Evolutionary conservation across 2,113 vertebrate genomes (phyloP).

Genomic region (Calonectris borealis): DNA sequence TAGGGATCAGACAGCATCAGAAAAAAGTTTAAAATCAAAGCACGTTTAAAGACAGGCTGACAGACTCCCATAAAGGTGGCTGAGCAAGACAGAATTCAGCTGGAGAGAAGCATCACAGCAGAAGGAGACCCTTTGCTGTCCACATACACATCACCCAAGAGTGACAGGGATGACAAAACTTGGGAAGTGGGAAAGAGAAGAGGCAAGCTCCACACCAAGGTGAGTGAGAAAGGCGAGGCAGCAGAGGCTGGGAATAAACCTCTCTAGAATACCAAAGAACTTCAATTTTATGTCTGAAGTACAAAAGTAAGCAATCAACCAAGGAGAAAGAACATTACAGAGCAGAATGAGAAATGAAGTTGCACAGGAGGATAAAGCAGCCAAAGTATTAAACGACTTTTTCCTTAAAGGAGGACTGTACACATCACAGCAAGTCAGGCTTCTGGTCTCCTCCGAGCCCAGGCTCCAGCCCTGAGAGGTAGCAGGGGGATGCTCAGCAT

Average conservation of each 20-base stretch:
- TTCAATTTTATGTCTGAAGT: constrained; percentile 50
- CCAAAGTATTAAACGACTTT: constrained; percentile 31
- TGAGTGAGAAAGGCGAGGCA: not conserved
- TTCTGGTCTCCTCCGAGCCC: not conserved
- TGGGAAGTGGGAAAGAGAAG: not conserved
- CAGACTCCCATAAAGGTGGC: not conserved
- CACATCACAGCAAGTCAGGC: not conserved
- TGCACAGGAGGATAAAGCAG: constrained; percentile 43
- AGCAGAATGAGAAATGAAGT: constrained; percentile 63
- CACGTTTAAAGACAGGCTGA: not conserved
- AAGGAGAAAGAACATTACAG: constrained; percentile 67
- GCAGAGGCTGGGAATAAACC: constrained; percentile 9
- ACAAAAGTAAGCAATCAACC: constrained; percentile 57
- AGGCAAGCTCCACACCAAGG: not conserved
- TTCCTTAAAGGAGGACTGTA: not conserved
- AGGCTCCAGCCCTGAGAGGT: not conserved
- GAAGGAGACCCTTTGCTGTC: not conserved
- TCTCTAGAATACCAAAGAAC: constrained; percentile 58
- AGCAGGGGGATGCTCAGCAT: not conserved
- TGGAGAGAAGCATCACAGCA: not conserved
- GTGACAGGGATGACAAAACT: not conserved
- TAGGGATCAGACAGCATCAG: not conserved
- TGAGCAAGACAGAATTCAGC: not conserved
- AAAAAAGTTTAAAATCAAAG: not conserved
- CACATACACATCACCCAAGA: accelerated